Base-by-base conservation (phyloP, 2,888 invertebrate species). In the Amaurobius ferox region DNA sequence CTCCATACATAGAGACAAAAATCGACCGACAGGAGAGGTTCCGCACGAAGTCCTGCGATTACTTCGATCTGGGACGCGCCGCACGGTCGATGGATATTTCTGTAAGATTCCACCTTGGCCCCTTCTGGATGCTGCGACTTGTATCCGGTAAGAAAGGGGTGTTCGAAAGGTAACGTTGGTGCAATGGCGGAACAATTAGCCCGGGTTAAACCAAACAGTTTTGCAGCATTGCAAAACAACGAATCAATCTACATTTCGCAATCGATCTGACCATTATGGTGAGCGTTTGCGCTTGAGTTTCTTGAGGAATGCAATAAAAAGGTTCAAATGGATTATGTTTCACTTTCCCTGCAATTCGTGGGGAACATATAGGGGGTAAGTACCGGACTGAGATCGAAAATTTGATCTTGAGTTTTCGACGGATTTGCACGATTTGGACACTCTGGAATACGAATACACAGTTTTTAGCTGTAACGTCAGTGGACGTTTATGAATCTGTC, bases 81-180 rank as follows among this genome's bases (percentile, higher is more conserved):
- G n/a, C n/a, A n/a, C n/a, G 80, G 81, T 81, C 79, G 79, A 80
- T 80, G 79, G 55, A 44, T 61, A 48, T 13, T 35, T 39, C 35
- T 19, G 29, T 64, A 28, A 30, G 39, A 64, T 72, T 72, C 72
- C 71, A 79, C 66, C 79, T 72, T 55, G 73, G 29, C 62, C 48
- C 40, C 35, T 72, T 30, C 29, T 32, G 79, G 79, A 79, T 66
- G 23, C 35, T 72, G 64, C 72, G 55, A 73, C 79, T 72, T 72
- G 30, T n/a, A 40, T 73, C 67, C 61, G 23, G 26, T 67, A 61
- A 44, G 81, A 40, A 71, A 64, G 80, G 80, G 81, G 48, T 48
- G 48, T 70, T 35, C 23, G 62, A 70, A 76, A 81, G 74, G 74
- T 81, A 74, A 35, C 70, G 44, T n/a, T n/a, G 61, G 39, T 40